Percentiles rank a stretch among this genome's conserved stretches.
Evolutionary conservation across 1,140 invertebrate genomes (phyloP).

Genomic region (Calliopsis andreniformis): DNA sequence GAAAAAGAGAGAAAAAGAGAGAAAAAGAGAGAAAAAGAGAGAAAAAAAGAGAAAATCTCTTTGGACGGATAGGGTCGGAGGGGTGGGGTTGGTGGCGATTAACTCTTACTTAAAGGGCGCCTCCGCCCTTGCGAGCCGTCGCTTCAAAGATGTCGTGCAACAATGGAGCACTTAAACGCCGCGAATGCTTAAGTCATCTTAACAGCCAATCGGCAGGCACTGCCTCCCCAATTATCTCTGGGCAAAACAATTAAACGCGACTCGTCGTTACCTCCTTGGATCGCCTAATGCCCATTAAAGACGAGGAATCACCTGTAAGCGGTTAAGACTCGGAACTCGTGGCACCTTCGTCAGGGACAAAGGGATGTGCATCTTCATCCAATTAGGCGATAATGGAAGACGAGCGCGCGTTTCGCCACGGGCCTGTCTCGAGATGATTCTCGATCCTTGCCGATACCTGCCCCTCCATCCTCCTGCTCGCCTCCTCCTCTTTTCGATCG

Average conservation of each 20-base stretch:
- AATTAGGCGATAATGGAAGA: conserved; percentile 74
- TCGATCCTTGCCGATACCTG: conserved; percentile 38
- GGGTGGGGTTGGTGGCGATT: conserved; percentile 60
- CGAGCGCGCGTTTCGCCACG: conserved; percentile 63
- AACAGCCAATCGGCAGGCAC: conserved; percentile 67
- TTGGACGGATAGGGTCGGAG: conserved; percentile 28
- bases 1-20: background rate
- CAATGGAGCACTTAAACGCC: conserved; percentile 76
- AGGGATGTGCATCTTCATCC: conserved; percentile 76
- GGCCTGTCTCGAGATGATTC: conserved; percentile 45
- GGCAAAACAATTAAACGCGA: conserved; percentile 76
- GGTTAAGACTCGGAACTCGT: conserved; percentile 44
- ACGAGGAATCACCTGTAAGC: conserved; percentile 41
- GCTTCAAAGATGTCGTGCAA: conserved; percentile 63
- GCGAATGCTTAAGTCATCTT: conserved; percentile 74
- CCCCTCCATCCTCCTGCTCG: background rate
- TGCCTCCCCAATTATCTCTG: conserved; percentile 70
- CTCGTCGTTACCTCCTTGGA: conserved; percentile 54
- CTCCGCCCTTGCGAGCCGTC: conserved; percentile 53
- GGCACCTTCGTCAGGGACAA: conserved; percentile 58
- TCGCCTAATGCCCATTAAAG: conserved; percentile 52
- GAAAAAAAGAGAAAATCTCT: background rate
- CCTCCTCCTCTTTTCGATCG: background rate
- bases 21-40: background rate
- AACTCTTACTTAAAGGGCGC: conserved; percentile 69